phyloP scores from a whole-genome alignment of 2,797 vertebrate genomes.

The Chromis chromis region DNA sequence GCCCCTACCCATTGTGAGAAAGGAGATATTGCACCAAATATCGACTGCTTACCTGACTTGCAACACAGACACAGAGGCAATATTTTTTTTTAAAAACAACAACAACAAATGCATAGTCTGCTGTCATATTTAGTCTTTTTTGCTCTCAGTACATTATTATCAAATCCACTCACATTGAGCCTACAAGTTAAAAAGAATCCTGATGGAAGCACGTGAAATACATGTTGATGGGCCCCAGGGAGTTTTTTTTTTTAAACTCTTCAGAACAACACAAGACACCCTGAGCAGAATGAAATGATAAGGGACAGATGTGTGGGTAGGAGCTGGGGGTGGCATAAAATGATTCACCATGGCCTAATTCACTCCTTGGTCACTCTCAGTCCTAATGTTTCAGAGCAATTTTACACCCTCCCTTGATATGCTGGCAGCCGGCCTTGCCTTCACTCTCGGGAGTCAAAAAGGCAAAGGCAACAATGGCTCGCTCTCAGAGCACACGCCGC shows the following conservation, averaged over 20 bases:
- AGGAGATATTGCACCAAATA: not conserved
- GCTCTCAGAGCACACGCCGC: conserved; percentile 12
- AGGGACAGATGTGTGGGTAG: conserved; percentile 72
- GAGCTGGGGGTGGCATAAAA: conserved; percentile 62
- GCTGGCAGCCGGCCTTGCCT: conserved; percentile 39
- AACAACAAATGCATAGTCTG: not conserved
- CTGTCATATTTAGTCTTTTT: conserved; percentile 32
- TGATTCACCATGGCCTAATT: conserved; percentile 69
- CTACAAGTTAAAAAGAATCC: conserved; percentile 44
- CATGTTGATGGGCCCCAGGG: conserved; percentile 54
- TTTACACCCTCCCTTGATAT: conserved; percentile 64
- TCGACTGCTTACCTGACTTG: not conserved
- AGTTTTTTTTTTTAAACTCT: conserved; percentile 30
- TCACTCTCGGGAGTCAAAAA: conserved; percentile 53
- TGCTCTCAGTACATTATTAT: conserved; percentile 41
- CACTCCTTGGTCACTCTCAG: conserved; percentile 66
- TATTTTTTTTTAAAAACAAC: not conserved
- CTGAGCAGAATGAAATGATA: conserved; percentile 57
- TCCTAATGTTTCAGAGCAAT: conserved; percentile 65
- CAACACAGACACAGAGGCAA: not conserved
- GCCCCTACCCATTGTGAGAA: not conserved
- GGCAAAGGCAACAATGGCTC: conserved; percentile 33
- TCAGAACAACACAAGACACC: conserved; percentile 54
- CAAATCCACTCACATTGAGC: conserved; percentile 54
- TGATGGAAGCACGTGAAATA: conserved; percentile 70